Evolutionary conservation across 2,888 invertebrate genomes (phyloP).

Genomic region (Pollenia griseotomentosa): DNA sequence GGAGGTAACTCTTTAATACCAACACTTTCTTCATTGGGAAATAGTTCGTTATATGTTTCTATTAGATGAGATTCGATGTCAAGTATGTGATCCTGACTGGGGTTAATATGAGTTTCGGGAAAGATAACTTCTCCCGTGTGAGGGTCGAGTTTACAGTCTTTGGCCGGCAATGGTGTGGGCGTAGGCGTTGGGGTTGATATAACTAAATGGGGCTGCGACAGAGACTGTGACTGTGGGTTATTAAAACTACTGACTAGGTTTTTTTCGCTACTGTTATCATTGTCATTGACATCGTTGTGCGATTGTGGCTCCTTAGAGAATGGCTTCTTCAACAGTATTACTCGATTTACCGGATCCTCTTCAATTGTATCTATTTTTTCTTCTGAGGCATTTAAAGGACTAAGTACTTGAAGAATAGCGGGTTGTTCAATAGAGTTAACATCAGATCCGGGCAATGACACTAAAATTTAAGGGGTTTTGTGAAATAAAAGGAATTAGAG

Average conservation of each 20-base stretch:
- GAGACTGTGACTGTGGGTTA: slow-evolving; percentile 67
- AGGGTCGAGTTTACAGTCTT: slow-evolving; percentile 66
- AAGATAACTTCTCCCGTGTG: slow-evolving; percentile 42
- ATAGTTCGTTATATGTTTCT: slow-evolving; percentile 80
- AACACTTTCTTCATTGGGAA: slow-evolving; percentile 79
- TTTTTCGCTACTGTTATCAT: slow-evolving; percentile 73
- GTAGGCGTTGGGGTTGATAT: slow-evolving; percentile 65
- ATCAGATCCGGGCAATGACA: slow-evolving; percentile 84
- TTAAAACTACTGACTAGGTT: slow-evolving; percentile 78
- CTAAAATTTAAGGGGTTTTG: slow-evolving; percentile 76
- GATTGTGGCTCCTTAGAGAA: slow-evolving; percentile 51
- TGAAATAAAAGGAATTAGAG: slow-evolving; percentile 33
- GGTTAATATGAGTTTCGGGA: slow-evolving; percentile 10
- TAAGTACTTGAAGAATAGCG: slow-evolving; percentile 83
- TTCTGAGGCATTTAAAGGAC: slow-evolving; percentile 70
- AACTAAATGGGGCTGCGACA: slow-evolving; percentile 67
- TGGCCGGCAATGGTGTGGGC: slow-evolving; percentile 48
- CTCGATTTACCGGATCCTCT: slow-evolving; percentile 55
- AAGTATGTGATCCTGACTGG: slow-evolving; percentile 75
- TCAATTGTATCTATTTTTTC: slow-evolving; percentile 59
- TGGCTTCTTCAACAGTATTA: slow-evolving; percentile 56
- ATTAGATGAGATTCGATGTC: slow-evolving; percentile 83
- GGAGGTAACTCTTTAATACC: slow-evolving; percentile 81
- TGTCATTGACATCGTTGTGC: slow-evolving; percentile 67
- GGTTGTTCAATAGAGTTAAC: slow-evolving; percentile 80